Conservation (phyloP, 2,888 invertebrate genomes). For the Rhorus exstirpatorius region DNA sequence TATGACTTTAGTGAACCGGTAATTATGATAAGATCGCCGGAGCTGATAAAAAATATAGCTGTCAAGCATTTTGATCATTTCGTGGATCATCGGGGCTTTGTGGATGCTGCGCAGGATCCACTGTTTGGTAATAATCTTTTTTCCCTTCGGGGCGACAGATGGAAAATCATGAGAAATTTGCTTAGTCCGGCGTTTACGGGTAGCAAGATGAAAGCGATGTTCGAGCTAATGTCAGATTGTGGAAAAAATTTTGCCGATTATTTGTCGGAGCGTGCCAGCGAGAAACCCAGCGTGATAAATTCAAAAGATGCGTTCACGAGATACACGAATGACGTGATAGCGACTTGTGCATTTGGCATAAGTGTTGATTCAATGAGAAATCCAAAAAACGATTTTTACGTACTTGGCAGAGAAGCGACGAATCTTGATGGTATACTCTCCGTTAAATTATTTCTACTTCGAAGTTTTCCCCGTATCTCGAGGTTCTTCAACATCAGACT, state of each 20-base stretch:
- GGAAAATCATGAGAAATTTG: constrained; percentile 56
- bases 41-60: constrained; percentile 78
- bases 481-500: constrained; percentile 46
- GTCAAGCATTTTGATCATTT: constrained; percentile 72
- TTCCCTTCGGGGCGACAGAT: constrained; percentile 56
- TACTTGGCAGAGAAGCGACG: constrained; percentile 63
- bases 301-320: constrained; percentile 77
- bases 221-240: constrained; percentile 66
- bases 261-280: constrained; percentile 58
- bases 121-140: constrained; percentile 64
- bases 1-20: constrained; percentile 78
- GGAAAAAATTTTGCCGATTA: constrained; percentile 53
- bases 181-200: constrained; percentile 67
- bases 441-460: constrained; percentile 31
- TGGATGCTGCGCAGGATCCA: constrained; percentile 55
- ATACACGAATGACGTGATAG: constrained; percentile 76
- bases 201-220: constrained; percentile 70
- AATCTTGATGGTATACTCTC: constrained; percentile 29
- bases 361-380: constrained; percentile 73
- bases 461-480: constrained; percentile 69
- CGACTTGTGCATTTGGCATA: constrained; percentile 75
- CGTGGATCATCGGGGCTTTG: constrained; percentile 57
- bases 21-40: constrained; percentile 79
- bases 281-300: constrained; percentile 59
- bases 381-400: constrained; percentile 73